phyloP scores from a whole-genome alignment of 2,888 invertebrate genomes.

The Acanthosepion esculentum region DNA sequence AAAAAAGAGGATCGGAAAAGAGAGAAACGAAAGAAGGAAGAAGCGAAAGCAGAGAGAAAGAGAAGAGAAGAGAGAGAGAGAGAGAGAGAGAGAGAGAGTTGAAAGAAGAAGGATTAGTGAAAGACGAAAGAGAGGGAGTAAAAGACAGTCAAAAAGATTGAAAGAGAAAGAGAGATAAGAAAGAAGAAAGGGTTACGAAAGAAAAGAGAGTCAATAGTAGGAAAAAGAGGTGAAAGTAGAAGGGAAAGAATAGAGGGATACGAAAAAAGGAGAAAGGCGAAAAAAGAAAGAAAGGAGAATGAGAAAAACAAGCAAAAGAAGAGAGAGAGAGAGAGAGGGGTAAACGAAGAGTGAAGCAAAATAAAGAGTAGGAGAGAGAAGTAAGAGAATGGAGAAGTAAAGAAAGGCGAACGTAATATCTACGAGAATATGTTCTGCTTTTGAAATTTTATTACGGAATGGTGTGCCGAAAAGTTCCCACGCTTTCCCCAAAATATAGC shows the following conservation, averaged over 20 bases:
- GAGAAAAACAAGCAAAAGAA: background rate
- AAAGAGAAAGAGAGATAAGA: no score
- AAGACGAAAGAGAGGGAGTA: background rate
- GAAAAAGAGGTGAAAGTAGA: no score
- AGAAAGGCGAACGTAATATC: background rate
- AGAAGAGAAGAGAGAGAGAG: background rate
- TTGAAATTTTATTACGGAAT: background rate
- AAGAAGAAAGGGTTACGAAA: no score
- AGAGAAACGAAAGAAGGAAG: background rate
- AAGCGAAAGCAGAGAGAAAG: background rate
- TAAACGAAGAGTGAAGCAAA: background rate
- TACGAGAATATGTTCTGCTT: background rate
- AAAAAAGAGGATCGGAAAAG: background rate
- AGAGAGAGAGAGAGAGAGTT: no score
- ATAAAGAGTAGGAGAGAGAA: background rate
- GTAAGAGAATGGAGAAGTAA: background rate
- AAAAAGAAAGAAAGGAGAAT: no score
- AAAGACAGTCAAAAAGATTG: background rate
- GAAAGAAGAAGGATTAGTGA: background rate
- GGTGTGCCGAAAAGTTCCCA: conserved; percentile 10
- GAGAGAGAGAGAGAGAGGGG: background rate
- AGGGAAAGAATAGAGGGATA: no score
- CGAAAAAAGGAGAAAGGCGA: rapidly evolving
- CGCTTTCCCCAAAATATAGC: background rate
- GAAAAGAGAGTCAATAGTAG: no score